Percentiles rank a stretch among this genome's conserved stretches.
phyloP scores from a whole-genome alignment of 2,888 invertebrate genomes.

The Lasius fuliginosus region DNA sequence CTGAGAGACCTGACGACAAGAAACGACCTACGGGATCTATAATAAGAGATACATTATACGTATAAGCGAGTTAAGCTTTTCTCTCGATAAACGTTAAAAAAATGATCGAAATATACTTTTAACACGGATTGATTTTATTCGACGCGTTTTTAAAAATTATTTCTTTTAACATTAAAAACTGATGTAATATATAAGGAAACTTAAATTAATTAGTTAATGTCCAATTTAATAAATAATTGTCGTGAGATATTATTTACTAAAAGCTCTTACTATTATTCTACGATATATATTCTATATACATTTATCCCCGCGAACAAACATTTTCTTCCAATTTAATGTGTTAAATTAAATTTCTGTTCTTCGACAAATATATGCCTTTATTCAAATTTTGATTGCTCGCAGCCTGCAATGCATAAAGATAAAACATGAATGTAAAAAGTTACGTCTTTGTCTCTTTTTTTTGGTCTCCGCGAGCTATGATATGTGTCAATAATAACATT shows the following conservation, averaged over 20 bases:
- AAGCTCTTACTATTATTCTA: neutral
- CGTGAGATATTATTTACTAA: neutral
- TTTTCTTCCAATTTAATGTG: neutral
- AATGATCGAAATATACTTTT: neutral
- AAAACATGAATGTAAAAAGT: neutral
- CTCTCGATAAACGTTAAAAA: neutral
- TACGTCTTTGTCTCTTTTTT: neutral
- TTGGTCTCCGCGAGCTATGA: neutral
- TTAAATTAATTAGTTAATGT: constrained; percentile 2
- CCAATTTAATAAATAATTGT: constrained; percentile 7
- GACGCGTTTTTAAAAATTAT: neutral
- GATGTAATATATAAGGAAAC: neutral
- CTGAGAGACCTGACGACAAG: neutral
- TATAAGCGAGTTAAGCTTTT: neutral
- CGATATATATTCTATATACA: neutral
- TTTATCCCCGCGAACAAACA: neutral
- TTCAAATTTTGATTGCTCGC: neutral
- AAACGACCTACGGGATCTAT: neutral
- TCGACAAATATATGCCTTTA: neutral
- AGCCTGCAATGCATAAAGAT: neutral
- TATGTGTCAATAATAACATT: neutral
- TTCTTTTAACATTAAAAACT: neutral
- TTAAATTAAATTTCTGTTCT: neutral
- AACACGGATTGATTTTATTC: neutral
- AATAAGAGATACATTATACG: neutral